Conservation (phyloP, 2,113 vertebrate species). For the Monopterus albus region DNA sequence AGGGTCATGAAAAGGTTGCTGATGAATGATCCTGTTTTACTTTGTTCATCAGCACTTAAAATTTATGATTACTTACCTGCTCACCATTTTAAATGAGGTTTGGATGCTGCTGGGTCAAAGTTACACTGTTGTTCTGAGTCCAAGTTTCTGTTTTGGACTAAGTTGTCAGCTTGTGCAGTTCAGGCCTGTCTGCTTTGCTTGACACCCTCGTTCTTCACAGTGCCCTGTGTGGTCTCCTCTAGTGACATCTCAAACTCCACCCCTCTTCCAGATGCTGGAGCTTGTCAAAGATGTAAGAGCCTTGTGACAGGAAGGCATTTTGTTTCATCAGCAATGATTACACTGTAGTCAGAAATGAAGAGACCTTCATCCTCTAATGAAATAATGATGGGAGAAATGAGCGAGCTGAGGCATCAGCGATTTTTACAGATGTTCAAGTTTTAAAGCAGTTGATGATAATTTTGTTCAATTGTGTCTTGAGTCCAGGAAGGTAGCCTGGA, state of each 20-base stretch:
- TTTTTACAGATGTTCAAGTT: constrained; percentile 69
- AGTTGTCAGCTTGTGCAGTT: neutral
- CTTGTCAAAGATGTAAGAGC: constrained; percentile 50
- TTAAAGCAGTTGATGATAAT: constrained; percentile 52
- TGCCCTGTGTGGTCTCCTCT: constrained; percentile 57
- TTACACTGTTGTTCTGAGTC: neutral
- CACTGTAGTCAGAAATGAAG: constrained; percentile 44
- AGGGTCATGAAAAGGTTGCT: too few relatives aligned
- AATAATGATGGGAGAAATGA: constrained; percentile 41
- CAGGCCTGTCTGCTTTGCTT: neutral
- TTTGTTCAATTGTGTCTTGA: constrained; percentile 23
- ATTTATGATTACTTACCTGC: too few relatives aligned
- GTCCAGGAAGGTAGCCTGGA: constrained; percentile 6
- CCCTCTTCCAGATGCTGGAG: constrained; percentile 39
- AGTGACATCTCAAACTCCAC: constrained; percentile 35
- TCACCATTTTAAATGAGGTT: neutral
- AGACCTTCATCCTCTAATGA: constrained; percentile 65
- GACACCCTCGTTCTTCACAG: constrained; percentile 30
- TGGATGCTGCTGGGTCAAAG: neutral
- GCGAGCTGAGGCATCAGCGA: constrained; percentile 44
- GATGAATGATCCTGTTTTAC: constrained; percentile 27
- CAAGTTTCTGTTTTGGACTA: constrained; percentile 14
- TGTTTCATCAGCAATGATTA: constrained; percentile 74
- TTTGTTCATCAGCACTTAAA: constrained; percentile 10
- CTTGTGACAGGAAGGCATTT: constrained; percentile 60